Evolutionary conservation across 1,140 invertebrate genomes (phyloP).

Genomic region (Lutraria rhynchaena): DNA sequence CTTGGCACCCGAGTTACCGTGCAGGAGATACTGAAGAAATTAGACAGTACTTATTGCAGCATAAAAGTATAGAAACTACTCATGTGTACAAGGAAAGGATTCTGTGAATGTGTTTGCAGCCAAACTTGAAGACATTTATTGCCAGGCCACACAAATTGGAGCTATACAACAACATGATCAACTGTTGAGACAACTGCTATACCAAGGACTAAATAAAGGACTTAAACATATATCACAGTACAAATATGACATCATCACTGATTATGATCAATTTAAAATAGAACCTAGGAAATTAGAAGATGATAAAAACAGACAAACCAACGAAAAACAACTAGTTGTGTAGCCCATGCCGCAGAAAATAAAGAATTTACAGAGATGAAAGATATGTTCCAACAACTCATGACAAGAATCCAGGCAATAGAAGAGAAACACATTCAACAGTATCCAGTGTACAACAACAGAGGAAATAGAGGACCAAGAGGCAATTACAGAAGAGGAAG

Average conservation of each 20-base stretch:
- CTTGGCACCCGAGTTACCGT: background rate
- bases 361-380: background rate
- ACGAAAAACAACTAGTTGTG: background rate
- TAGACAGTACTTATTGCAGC: slow-evolving; percentile 11
- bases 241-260: background rate
- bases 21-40: background rate
- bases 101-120: background rate
- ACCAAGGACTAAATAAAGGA: slow-evolving; percentile 16
- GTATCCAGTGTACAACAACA: background rate
- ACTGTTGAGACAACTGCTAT: background rate
- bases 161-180: background rate
- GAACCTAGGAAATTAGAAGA: slow-evolving; percentile 21
- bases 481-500: background rate
- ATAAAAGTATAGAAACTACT: slow-evolving; percentile 6
- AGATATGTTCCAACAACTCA: slow-evolving; percentile 1
- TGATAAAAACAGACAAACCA: background rate
- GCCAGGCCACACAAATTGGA: background rate
- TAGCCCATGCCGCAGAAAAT: slow-evolving; percentile 3
- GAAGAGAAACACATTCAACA: background rate
- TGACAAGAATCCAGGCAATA: background rate
- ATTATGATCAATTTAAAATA: slow-evolving; percentile 34
- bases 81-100: slow-evolving; percentile 7
- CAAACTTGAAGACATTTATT: slow-evolving; percentile 8
- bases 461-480: slow-evolving; percentile 6
- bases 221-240: slow-evolving; percentile 18